phyloP scores from a whole-genome alignment of 1,140 invertebrate genomes.

The Rhizoglyphus robini region DNA sequence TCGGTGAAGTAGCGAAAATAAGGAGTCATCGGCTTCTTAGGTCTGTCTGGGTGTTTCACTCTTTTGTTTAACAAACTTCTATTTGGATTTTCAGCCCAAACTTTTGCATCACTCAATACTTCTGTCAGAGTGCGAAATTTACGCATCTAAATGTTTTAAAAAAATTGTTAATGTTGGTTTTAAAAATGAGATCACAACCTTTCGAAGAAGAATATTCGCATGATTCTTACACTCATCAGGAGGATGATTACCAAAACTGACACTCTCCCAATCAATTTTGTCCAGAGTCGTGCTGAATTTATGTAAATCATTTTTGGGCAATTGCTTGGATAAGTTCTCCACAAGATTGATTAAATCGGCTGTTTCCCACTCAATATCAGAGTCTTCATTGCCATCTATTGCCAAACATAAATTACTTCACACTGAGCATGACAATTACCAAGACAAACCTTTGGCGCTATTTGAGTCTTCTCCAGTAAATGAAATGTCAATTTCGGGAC shows the following conservation, averaged over 20 bases:
- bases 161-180: too few species aligned
- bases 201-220: constrained; percentile 32
- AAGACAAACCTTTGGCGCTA: too few species aligned
- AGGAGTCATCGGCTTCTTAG: constrained; percentile 37
- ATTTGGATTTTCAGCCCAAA: constrained; percentile 36
- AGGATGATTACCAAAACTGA: constrained; percentile 28
- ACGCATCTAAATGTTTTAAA: constrained; percentile 34
- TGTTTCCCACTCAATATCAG: constrained; percentile 22
- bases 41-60: constrained; percentile 39
- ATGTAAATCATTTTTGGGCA: constrained; percentile 28
- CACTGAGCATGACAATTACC: too few species aligned
- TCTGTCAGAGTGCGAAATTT: constrained; percentile 37
- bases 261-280: constrained; percentile 28
- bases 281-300: constrained; percentile 26
- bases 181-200: constrained; percentile 23
- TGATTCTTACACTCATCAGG: constrained; percentile 35
- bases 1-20: constrained; percentile 39
- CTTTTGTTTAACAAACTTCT: constrained; percentile 33
- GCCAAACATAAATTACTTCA: too few species aligned
- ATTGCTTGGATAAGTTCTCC: constrained; percentile 21
- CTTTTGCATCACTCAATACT: constrained; percentile 37
- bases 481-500: too few species aligned
- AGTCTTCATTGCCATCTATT: too few species aligned
- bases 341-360: constrained; percentile 26
- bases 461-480: too few species aligned